Base-by-base conservation (phyloP, 2,797 vertebrate genomes). In the Gobio occitaniae region DNA sequence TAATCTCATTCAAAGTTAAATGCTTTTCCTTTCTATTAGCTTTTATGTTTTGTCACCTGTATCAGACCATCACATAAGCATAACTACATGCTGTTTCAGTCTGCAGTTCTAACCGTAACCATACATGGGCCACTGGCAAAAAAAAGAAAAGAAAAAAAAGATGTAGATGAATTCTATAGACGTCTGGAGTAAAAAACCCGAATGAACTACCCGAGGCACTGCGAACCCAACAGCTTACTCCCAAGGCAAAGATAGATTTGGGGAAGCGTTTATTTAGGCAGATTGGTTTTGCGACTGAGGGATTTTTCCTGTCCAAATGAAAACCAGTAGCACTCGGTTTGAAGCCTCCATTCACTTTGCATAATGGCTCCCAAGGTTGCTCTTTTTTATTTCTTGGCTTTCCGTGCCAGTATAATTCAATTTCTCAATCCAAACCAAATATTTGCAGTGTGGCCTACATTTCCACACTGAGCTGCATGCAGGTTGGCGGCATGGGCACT, bases 341-440 rank as follows among this genome's bases (percentile, higher is more conserved):
- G 63, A 93, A 94, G 68, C 93, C 91, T 56, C 89, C 82, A 89
- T 95, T 94, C 88, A 93, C 88, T 94, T 95, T 95, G 91, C 93
- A 93, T 94, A 95, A 94, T 94, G 94, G 93, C 93, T 94, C 93
- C 93, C 93, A 92, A 94, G 93, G 93, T 94, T 94, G 92, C 91
- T 88, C 90, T 94, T 93, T 84, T 61, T 93, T 93, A 92, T 92
- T 94, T 94, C 89, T 88, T 91, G 86, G 89, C 86, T 89, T 93
- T 92, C 91, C 83, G 87, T 90, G 93, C 94, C 94, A 95, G 94
- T 93, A 94, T 94, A 94, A 94, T 94, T 95, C 91, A 94, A 91
- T 93, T 93, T 94, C 91, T 91, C 90, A 83, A 90, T 94, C 94
- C 92, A 95, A 95, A 90, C 90, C 91, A 95, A 95, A 96, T 94